Evolutionary conservation across 1,140 invertebrate species (phyloP).

Genomic region (Theocolax elegans): DNA sequence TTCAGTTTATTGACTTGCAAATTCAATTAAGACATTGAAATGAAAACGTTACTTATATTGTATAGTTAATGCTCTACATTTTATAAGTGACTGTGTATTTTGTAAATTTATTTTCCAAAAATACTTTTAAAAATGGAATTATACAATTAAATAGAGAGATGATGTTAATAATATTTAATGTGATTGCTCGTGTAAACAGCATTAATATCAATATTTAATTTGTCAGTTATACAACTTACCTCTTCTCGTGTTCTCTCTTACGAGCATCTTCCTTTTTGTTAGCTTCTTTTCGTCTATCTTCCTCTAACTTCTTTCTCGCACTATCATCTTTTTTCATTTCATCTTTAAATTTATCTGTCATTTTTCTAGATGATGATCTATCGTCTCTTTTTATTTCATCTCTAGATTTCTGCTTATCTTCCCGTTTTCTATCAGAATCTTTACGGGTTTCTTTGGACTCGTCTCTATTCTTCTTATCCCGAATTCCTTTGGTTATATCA

Average conservation of each 20-base stretch:
- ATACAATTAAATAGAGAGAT: no score
- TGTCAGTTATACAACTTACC: constrained; percentile 39
- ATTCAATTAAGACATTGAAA: no score
- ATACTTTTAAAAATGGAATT: no score
- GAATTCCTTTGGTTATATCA: constrained; percentile 62
- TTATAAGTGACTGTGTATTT: no score
- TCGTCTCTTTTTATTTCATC: constrained; percentile 64
- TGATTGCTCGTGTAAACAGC: no score
- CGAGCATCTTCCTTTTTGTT: constrained; percentile 55
- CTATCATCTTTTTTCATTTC: constrained; percentile 61
- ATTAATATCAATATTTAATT: no score
- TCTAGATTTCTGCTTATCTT: constrained; percentile 57
- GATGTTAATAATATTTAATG: no score
- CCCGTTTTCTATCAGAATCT: constrained; percentile 51
- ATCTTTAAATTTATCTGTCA: constrained; percentile 59
- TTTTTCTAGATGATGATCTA: constrained; percentile 43
- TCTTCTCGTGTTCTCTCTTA: constrained; percentile 61
- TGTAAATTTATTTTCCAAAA: no score
- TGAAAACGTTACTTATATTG: no score
- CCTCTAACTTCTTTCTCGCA: constrained; percentile 57
- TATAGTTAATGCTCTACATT: no score
- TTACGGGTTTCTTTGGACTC: constrained; percentile 51
- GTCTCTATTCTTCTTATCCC: constrained; percentile 53
- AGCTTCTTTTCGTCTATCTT: constrained; percentile 56
- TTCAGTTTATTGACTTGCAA: no score